phyloP scores from a whole-genome alignment of 2,888 invertebrate genomes.

The Cosmorhoe ocellata region DNA sequence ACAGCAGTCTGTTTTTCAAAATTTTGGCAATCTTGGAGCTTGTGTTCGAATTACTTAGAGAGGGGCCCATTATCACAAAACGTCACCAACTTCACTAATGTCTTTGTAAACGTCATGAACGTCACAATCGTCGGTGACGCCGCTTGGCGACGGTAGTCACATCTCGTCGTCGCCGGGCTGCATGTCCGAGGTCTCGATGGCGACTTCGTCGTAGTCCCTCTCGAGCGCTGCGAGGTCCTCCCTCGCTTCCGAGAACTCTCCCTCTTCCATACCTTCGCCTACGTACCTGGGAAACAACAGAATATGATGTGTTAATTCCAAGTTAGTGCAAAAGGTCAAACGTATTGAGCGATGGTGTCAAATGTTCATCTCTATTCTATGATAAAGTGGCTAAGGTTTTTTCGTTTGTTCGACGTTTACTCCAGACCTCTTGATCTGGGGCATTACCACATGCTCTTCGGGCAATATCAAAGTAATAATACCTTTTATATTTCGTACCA shows the following conservation, averaged over 20 bases:
- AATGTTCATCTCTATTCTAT: too few relatives aligned
- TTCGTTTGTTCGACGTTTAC: too few relatives aligned
- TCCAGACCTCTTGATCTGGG: too few relatives aligned
- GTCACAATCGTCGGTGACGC: conserved; percentile 5
- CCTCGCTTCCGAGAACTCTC: conserved; percentile 91
- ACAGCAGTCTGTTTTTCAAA: background rate
- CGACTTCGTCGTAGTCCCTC: conserved; percentile 89
- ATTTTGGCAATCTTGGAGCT: background rate
- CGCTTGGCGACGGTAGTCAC: conserved; percentile 40
- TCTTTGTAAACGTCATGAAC: conserved; percentile 5
- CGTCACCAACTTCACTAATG: conserved; percentile 9
- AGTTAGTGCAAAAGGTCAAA: too few relatives aligned
- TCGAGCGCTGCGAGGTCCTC: conserved; percentile 89
- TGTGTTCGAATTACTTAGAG: conserved; percentile 8
- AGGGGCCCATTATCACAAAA: conserved; percentile 17
- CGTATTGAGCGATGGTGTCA: too few relatives aligned
- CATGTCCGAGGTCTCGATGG: conserved; percentile 82
- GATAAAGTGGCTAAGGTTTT: too few relatives aligned
- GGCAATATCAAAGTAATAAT: too few relatives aligned
- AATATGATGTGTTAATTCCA: too few relatives aligned
- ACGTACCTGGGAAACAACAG: conserved; percentile 83
- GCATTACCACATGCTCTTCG: too few relatives aligned
- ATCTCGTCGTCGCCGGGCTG: conserved; percentile 69
- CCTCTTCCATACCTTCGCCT: conserved; percentile 92
- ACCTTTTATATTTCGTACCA: too few relatives aligned